Evolutionary conservation across 2,888 invertebrate species (phyloP), one percentile per base, ranked within the genome.

Genomic region (Eudemis profundana): DNA sequence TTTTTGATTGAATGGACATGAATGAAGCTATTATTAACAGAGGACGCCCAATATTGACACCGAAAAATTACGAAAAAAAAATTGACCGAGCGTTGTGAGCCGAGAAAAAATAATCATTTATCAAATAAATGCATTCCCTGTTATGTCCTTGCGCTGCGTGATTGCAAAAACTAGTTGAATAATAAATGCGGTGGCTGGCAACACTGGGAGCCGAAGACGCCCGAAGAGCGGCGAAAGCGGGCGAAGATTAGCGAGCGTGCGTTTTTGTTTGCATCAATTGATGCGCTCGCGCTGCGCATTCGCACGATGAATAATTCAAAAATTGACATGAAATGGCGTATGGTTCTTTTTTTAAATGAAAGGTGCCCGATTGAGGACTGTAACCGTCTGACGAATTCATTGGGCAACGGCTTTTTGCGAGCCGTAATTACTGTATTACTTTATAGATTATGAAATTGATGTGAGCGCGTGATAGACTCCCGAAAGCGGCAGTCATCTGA

Each of bases 261-360:
- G 84, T 92, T 92, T 92, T 92, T 92, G 89, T 89, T 88, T 90
- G 90, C 90, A 90, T 92, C 91, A 92, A 92, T 92, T 90, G 92
- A 90, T 91, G 91, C 91, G 91, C 90, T 87, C 90, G 87, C 88
- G 90, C 92, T 90, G 87, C 88, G 90, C 92, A 90, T 90, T 91
- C 90, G 90, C 89, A 87, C 89, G 78, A 92, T 92, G 92, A 92
- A 92, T 92, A 89, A 92, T 92, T 92, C 92, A 92, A 89, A 90
- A 91, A 90, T 90, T 91, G 92, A 91, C 92, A 92, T 92, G 91
- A 92, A 92, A 91, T 92, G 90, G 91, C 92, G 92, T 91, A 91
- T 90, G 90, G 90, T 89, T 89, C 89, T 90, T 91, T 92, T 90
- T 90, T 90, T 88, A 82, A 79, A 89, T 86, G 88, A 90, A 92